These are phyloP conservation scores for Limnothrissa miodon DNA, from an alignment of 2,113 vertebrate species.

Conservation along the genomic window DNA sequence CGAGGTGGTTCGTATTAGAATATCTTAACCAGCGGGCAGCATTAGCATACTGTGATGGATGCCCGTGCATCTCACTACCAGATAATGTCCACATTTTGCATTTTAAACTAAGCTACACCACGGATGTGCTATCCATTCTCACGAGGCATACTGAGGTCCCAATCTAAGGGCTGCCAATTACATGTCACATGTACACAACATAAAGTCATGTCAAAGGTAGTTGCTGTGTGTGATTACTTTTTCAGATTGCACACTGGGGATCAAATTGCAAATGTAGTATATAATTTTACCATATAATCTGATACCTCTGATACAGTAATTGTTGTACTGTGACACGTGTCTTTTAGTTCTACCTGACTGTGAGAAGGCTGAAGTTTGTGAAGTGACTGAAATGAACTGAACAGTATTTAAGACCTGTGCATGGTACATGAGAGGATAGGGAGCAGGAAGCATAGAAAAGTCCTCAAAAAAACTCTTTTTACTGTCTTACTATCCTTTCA, in stretches of 20 bases:
- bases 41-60: constrained; percentile 85
- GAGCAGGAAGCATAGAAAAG: too few species aligned
- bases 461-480: too few species aligned
- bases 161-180: constrained; percentile 68
- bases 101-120: constrained; percentile 81
- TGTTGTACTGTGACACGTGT: too few species aligned
- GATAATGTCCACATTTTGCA: constrained; percentile 85
- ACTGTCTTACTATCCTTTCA: too few species aligned
- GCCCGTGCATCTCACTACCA: constrained; percentile 77
- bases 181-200: constrained; percentile 72
- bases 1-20: constrained; percentile 84
- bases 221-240: not conserved
- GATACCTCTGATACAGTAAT: too few species aligned
- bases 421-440: too few species aligned
- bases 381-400: too few species aligned
- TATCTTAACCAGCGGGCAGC: constrained; percentile 78
- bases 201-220: constrained; percentile 24
- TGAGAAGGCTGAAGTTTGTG: too few species aligned
- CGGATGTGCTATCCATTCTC: constrained; percentile 77
- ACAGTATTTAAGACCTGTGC: too few species aligned
- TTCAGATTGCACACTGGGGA: not conserved
- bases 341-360: too few species aligned
- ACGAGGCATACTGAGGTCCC: constrained; percentile 72
- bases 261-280: too few species aligned
- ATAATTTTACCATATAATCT: too few species aligned